Percentiles rank a stretch among this genome's conserved stretches.
Evolutionary conservation across 1,140 invertebrate genomes (phyloP).

Genomic region (Rhopalosiphum maidis): DNA sequence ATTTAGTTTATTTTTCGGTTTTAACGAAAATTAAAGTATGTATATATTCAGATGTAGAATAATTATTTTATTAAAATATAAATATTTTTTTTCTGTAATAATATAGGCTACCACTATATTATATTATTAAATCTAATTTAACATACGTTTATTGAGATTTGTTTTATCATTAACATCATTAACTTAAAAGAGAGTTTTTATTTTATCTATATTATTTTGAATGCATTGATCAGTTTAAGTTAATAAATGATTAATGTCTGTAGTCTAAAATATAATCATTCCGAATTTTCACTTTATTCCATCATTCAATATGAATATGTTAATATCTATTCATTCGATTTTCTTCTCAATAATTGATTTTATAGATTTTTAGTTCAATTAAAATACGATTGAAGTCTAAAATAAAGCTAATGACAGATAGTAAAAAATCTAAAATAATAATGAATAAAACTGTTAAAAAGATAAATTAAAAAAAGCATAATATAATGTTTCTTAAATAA

Average conservation of each 20-base stretch:
- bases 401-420: too few species aligned
- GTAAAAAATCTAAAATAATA: too few species aligned
- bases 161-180: background rate
- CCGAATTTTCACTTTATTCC: background rate
- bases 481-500: too few species aligned
- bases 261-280: background rate
- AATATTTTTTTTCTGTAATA: background rate
- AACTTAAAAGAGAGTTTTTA: background rate
- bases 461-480: too few species aligned
- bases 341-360: too few species aligned
- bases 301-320: too few species aligned
- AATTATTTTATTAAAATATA: background rate
- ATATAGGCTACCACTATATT: background rate
- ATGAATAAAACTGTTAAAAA: too few species aligned
- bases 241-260: background rate
- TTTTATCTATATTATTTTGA: background rate
- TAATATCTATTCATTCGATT: too few species aligned
- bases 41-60: background rate
- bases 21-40: background rate
- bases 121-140: background rate
- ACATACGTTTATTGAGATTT: background rate
- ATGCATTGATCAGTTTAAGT: background rate
- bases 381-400: too few species aligned
- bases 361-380: too few species aligned
- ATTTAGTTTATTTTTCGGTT: background rate